A percentile compares a stretch with the other conserved stretches of the same genome.
Conservation (phyloP, 64 coral and sea anemone species). For the Montipora sp. region DNA sequence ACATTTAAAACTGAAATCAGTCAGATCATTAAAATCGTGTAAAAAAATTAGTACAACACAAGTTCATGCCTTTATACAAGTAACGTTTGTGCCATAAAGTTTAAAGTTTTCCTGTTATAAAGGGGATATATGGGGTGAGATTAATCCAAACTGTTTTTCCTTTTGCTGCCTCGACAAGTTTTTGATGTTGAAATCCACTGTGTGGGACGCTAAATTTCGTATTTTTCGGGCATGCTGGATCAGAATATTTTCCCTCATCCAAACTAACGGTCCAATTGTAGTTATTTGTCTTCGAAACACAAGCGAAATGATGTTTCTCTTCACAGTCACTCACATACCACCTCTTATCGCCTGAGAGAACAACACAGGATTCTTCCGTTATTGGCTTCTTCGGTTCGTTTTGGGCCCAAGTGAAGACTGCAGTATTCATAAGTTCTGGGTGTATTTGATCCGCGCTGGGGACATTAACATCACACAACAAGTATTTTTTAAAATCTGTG, state of each 20-base stretch:
- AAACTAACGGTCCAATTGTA: neutral
- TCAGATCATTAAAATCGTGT: neutral
- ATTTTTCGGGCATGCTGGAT: constrained; percentile 18
- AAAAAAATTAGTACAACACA: neutral
- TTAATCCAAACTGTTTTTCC: constrained; percentile 68
- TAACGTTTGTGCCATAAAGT: neutral
- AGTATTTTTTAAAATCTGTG: constrained; percentile 55
- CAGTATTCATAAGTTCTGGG: constrained; percentile 48
- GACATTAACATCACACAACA: constrained; percentile 61
- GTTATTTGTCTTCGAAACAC: neutral
- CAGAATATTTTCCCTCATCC: constrained; percentile 11
- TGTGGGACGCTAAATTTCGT: constrained; percentile 68
- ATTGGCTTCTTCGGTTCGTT: constrained; percentile 56
- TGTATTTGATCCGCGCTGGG: constrained; percentile 58
- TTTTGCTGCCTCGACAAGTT: constrained; percentile 45
- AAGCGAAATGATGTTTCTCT: constrained; percentile 63
- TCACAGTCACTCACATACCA: constrained; percentile 59
- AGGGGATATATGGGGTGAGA: constrained; percentile 37
- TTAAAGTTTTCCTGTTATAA: neutral
- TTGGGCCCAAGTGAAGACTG: constrained; percentile 69
- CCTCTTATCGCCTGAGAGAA: constrained; percentile 53
- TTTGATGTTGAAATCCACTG: constrained; percentile 62
- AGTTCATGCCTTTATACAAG: neutral
- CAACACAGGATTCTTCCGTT: constrained; percentile 31
- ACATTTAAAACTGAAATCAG: no score